Percentiles rank a stretch among this genome's conserved stretches.
Conservation (phyloP, 2,797 vertebrate genomes). For the Enteromius fasciolatus region DNA sequence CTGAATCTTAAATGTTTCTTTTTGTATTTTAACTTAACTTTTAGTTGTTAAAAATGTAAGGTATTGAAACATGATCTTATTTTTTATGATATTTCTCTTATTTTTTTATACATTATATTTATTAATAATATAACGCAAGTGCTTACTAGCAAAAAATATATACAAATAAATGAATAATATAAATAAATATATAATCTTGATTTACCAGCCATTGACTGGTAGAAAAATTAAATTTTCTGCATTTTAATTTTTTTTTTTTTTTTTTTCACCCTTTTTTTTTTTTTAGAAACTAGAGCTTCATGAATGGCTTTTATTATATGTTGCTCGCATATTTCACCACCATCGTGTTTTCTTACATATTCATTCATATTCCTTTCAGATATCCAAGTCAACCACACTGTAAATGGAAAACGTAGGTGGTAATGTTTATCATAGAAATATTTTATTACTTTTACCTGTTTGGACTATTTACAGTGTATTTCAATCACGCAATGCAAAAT, state of each 20-base stretch:
- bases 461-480: too few relatives aligned
- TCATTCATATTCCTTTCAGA: slow-evolving; percentile 67
- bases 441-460: not conserved
- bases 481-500: not conserved
- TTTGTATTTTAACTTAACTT: not conserved
- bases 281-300: not conserved
- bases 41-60: not conserved
- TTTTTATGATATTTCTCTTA: too few relatives aligned
- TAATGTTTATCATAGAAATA: slow-evolving; percentile 6
- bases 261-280: not conserved
- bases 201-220: not conserved
- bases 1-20: not conserved
- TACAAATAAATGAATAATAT: not conserved
- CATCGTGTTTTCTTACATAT: slow-evolving; percentile 26
- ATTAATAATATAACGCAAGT: not conserved
- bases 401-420: slow-evolving; percentile 76
- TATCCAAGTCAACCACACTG: slow-evolving; percentile 67
- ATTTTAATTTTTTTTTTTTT: not conserved
- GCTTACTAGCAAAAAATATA: not conserved
- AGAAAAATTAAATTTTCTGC: not conserved
- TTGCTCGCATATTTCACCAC: not conserved
- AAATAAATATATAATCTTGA: not conserved
- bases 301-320: not conserved
- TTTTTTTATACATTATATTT: not conserved
- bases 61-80: not conserved